These are phyloP conservation scores for Lepilemur septentrionalis DNA, from an alignment of 2,797 vertebrate genomes.

Conservation along the genomic window DNA sequence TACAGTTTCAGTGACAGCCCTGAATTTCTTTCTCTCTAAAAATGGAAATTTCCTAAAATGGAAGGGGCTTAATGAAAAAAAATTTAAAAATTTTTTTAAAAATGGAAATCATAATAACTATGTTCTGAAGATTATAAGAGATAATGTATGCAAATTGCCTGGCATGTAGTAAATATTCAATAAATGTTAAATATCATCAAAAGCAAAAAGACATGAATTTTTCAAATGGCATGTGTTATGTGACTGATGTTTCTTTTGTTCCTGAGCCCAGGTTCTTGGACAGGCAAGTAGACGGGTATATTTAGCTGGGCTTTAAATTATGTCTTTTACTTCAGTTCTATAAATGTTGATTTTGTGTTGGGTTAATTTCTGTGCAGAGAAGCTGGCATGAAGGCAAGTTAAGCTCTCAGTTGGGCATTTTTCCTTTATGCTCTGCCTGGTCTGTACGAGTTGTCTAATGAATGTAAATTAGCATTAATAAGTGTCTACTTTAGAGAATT, in stretches of 20 bases:
- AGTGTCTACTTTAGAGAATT: constrained; percentile 36
- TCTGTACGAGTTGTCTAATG: constrained; percentile 32
- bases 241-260: neutral
- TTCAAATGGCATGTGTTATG: neutral
- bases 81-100: neutral
- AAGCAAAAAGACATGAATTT: neutral
- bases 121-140: neutral
- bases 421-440: constrained; percentile 24
- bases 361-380: neutral
- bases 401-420: constrained; percentile 2
- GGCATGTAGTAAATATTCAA: neutral
- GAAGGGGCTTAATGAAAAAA: neutral
- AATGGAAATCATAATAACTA: neutral
- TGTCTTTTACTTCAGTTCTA: neutral
- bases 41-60: neutral
- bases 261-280: neutral
- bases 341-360: constrained; percentile 31
- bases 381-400: neutral
- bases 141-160: neutral
- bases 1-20: neutral
- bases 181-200: neutral
- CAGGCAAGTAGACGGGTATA: neutral
- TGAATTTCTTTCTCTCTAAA: neutral
- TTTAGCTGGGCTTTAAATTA: neutral
- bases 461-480: constrained; percentile 48